Evolutionary conservation across 2,113 vertebrate species (phyloP).

Genomic region (western clawed frog (Xenopus tropicalis)): UCB_Xtro_10.0 CM004450.2:88170001-88170500

Average conservation of each 20-base stretch:
- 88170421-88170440: not conserved
- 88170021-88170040: too few species aligned
- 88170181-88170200: constrained; percentile 52
- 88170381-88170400: constrained; percentile 60
- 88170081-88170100: too few species aligned
- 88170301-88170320: constrained; percentile 82
- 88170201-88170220: constrained; percentile 67
- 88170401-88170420: not conserved
- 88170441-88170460: too few species aligned
- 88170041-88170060: too few species aligned
- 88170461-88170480: not conserved
- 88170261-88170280: constrained; percentile 89
- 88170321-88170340: constrained; percentile 82
- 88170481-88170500: constrained; percentile 35
- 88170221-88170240: constrained; percentile 58
- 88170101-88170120: too few species aligned
- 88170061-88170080: too few species aligned
- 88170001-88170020: too few species aligned
- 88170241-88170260: constrained; percentile 59
- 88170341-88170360: constrained; percentile 81
- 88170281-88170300: constrained; percentile 78
- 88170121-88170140: too few species aligned
- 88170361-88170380: constrained; percentile 75
- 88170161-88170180: not conserved
- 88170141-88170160: too few species aligned